phyloP scores from a whole-genome alignment of 2,888 invertebrate species.

The Tenodera sinensis region DNA sequence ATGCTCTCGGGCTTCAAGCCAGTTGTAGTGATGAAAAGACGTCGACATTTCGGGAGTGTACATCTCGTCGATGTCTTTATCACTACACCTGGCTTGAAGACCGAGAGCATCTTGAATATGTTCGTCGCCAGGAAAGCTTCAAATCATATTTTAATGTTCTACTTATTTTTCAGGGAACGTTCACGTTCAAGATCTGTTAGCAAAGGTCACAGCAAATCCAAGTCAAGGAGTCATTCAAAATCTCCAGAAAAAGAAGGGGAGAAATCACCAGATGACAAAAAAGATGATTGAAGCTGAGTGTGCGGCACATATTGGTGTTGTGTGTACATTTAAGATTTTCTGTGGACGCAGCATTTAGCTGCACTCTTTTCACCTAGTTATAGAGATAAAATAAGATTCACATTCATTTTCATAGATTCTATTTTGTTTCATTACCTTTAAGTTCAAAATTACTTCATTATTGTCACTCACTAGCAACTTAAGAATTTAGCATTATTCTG shows the following conservation, averaged over 20 bases:
- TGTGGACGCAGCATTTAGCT: background rate
- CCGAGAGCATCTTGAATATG: too few species aligned
- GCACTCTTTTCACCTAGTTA: slow-evolving; percentile 2
- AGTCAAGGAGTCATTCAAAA: slow-evolving; percentile 26
- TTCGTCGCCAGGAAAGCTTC: too few species aligned
- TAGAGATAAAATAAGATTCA: background rate
- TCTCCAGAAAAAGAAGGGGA: slow-evolving; percentile 27
- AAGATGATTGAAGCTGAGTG: slow-evolving; percentile 23
- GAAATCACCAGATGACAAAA: slow-evolving; percentile 22
- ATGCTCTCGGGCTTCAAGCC: too few species aligned
- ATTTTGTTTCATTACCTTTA: background rate
- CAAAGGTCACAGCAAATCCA: slow-evolving; percentile 54
- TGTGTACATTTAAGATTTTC: background rate
- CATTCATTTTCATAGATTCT: slow-evolving; percentile 9
- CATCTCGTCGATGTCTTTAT: too few species aligned
- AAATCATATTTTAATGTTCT: too few species aligned
- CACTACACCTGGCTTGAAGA: too few species aligned
- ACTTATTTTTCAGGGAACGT: slow-evolving; percentile 34
- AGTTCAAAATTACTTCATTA: background rate
- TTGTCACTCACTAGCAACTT: slow-evolving; percentile 2
- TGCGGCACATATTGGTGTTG: background rate
- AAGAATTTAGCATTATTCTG: background rate
- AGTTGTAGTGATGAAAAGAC: too few species aligned
- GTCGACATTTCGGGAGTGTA: too few species aligned
- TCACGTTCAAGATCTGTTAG: slow-evolving; percentile 63